Evolutionary conservation across 2,113 vertebrate genomes (phyloP).

Genomic region (Leptosomus discolor): DNA sequence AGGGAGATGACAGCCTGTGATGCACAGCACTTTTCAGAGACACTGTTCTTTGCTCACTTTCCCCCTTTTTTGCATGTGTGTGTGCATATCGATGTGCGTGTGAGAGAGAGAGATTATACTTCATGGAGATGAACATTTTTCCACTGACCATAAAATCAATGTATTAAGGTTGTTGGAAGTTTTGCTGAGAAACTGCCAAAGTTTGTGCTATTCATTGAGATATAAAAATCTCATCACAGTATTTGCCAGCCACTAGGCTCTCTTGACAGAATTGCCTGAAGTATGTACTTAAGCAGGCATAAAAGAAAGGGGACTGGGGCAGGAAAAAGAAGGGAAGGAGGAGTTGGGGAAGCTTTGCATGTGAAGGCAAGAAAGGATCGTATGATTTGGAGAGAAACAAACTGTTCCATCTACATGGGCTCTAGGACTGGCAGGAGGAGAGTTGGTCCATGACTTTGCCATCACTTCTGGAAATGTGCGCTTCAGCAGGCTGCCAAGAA

Average conservation of each 20-base stretch:
- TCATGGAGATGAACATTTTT: neutral
- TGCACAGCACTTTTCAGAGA: neutral
- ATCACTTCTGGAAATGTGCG: fast-evolving
- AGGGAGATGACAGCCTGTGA: neutral
- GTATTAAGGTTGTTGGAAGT: neutral
- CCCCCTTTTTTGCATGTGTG: neutral
- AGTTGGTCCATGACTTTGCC: neutral
- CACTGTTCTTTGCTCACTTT: neutral
- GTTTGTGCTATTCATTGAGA: neutral
- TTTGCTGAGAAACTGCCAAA: neutral
- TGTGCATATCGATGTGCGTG: neutral
- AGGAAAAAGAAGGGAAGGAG: neutral
- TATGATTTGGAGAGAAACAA: neutral
- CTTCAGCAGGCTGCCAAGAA: neutral
- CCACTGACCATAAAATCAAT: neutral
- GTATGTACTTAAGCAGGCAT: neutral
- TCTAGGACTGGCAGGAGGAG: neutral
- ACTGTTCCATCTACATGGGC: fast-evolving
- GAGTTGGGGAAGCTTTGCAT: neutral
- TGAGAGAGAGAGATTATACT: neutral
- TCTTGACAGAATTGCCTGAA: neutral
- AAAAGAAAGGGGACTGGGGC: neutral
- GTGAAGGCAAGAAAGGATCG: neutral
- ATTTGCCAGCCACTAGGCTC: neutral
- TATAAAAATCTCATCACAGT: neutral